phyloP scores from a whole-genome alignment of 2,113 vertebrate genomes.

The Crotalus horridus region DNA sequence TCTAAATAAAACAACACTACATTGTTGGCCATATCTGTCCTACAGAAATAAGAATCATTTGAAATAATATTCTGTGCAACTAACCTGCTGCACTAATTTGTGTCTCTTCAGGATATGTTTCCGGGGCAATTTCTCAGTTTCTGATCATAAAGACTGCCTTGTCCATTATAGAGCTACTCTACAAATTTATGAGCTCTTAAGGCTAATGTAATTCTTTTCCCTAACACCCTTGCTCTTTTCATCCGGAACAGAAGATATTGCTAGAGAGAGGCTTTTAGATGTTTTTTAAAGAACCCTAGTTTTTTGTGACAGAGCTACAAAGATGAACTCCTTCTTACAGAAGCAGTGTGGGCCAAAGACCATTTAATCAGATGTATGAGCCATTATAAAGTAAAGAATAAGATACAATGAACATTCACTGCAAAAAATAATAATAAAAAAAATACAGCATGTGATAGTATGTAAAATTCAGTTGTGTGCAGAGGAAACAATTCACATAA shows the following conservation, averaged over 20 bases:
- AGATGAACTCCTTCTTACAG: background rate
- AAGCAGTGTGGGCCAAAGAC: background rate
- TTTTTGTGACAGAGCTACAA: background rate
- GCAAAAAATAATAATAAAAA: background rate
- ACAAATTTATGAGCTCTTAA: background rate
- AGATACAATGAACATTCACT: background rate
- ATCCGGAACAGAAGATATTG: background rate
- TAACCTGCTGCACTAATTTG: background rate
- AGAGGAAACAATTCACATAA: background rate
- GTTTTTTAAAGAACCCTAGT: background rate
- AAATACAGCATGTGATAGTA: background rate
- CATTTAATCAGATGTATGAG: background rate
- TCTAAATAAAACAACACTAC: background rate
- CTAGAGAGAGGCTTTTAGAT: background rate
- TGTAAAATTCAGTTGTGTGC: background rate
- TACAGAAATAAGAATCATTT: background rate
- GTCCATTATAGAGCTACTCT: background rate
- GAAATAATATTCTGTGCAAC: background rate
- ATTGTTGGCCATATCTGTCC: background rate
- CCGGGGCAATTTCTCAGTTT: background rate
- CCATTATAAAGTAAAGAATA: background rate
- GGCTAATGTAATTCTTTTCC: background rate
- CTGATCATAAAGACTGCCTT: background rate
- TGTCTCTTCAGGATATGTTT: background rate
- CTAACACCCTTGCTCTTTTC: background rate